Percentiles rank a stretch among this genome's conserved stretches.
These are phyloP conservation scores for Centrocercus urophasianus DNA, from an alignment of 2,113 vertebrate species.

Conservation along the genomic window DNA sequence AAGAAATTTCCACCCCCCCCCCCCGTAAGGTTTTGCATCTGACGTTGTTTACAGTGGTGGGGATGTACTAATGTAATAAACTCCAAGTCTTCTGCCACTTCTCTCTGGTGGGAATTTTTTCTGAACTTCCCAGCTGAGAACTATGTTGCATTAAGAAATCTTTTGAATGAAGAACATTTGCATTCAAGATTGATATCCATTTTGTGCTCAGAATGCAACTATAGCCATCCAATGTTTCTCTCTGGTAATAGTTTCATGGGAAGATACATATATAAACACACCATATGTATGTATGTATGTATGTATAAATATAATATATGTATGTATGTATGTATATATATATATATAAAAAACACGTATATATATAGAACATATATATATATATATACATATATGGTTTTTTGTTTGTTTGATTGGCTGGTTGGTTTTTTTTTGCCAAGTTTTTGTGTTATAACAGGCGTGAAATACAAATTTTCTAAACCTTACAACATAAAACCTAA, in stretches of 20 bases:
- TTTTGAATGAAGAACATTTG: background rate
- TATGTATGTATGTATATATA: too few species aligned
- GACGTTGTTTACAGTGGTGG: background rate
- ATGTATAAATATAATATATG: too few species aligned
- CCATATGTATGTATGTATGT: too few species aligned
- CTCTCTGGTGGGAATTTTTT: background rate
- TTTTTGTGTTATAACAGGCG: background rate
- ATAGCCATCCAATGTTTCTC: background rate
- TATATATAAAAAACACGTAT: too few species aligned
- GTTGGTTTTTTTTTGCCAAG: background rate
- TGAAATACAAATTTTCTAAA: background rate
- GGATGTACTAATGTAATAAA: fast-evolving
- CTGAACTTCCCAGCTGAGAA: background rate
- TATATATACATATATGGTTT: too few species aligned
- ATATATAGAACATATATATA: too few species aligned
- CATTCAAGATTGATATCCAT: background rate
- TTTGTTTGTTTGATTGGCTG: too few species aligned
- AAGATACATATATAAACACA: background rate
- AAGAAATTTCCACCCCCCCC: background rate
- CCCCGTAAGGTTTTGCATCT: fast-evolving
- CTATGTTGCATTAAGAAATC: background rate
- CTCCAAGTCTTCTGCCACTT: fast-evolving
- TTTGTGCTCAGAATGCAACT: background rate
- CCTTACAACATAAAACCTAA: background rate
- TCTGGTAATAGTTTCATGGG: background rate